Evolutionary conservation across 2,888 invertebrate genomes (phyloP).

Genomic region (Cataglyphis rosenhaueri): DNA sequence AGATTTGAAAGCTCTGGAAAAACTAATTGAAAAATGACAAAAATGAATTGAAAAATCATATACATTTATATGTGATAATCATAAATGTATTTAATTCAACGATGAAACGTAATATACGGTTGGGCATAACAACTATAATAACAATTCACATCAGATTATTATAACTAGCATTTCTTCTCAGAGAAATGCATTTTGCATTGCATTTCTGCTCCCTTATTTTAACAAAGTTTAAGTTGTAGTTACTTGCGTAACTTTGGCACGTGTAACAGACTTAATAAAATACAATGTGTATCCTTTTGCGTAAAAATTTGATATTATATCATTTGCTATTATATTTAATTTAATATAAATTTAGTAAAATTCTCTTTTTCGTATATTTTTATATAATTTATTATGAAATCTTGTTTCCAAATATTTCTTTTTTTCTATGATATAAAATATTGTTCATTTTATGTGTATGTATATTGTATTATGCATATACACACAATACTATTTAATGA

Average conservation of each 20-base stretch:
- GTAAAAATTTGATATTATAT: not conserved
- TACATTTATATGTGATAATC: not conserved
- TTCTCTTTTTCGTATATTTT: conserved; percentile 8
- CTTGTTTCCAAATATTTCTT: not conserved
- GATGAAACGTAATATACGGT: not conserved
- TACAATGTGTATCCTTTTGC: not conserved
- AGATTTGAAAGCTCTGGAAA: not conserved
- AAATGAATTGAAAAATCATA: not conserved
- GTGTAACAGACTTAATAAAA: not conserved
- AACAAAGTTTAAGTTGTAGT: not conserved
- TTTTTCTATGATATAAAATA: not conserved
- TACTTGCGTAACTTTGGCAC: conserved; percentile 11
- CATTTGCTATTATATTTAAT: not conserved
- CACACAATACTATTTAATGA: not conserved
- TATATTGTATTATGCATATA: not conserved
- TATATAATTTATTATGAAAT: not conserved
- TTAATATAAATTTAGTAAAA: not conserved
- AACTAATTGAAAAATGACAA: not conserved
- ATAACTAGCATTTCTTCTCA: not conserved
- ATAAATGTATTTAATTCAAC: not conserved
- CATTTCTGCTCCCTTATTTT: not conserved
- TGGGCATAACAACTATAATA: not conserved
- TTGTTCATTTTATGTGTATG: not conserved
- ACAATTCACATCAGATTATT: not conserved
- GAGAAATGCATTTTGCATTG: not conserved